Conservation (phyloP, 2,797 vertebrate species). For the Gambusia yucatana region DNA sequence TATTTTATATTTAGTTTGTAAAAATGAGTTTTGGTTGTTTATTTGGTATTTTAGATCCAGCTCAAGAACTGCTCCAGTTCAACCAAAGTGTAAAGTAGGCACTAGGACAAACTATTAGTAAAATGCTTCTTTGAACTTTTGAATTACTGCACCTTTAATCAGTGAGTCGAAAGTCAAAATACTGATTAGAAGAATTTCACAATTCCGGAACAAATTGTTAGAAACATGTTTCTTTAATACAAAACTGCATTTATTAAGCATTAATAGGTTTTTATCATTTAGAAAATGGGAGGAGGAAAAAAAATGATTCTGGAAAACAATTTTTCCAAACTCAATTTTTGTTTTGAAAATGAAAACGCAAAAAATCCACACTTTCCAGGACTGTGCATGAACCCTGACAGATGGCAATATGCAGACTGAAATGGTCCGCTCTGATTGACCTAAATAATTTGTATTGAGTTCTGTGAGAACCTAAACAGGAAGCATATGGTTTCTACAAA, state of each 20-base stretch:
- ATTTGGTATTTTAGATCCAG: neutral
- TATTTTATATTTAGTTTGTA: neutral
- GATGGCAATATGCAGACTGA: slow-evolving; percentile 34
- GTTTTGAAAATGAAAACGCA: neutral
- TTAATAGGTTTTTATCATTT: neutral
- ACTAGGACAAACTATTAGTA: neutral
- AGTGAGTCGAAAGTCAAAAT: neutral
- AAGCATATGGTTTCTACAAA: slow-evolving; percentile 60
- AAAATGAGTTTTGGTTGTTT: neutral
- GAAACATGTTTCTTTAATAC: neutral
- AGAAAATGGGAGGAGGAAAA: neutral
- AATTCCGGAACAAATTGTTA: neutral
- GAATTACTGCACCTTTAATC: neutral
- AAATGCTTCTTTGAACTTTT: neutral
- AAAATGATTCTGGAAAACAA: neutral
- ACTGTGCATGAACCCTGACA: neutral
- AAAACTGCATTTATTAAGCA: slow-evolving; percentile 5
- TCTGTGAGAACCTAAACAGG: slow-evolving; percentile 9
- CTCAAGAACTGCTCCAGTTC: neutral
- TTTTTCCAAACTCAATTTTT: neutral
- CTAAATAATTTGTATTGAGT: neutral
- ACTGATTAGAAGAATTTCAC: neutral
- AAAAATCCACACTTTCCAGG: neutral
- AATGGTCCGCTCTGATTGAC: slow-evolving; percentile 12
- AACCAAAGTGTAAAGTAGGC: neutral